These are phyloP conservation scores for Sarcophaga subvicina DNA, from an alignment of 2,888 invertebrate genomes.

Conservation along the genomic window DNA sequence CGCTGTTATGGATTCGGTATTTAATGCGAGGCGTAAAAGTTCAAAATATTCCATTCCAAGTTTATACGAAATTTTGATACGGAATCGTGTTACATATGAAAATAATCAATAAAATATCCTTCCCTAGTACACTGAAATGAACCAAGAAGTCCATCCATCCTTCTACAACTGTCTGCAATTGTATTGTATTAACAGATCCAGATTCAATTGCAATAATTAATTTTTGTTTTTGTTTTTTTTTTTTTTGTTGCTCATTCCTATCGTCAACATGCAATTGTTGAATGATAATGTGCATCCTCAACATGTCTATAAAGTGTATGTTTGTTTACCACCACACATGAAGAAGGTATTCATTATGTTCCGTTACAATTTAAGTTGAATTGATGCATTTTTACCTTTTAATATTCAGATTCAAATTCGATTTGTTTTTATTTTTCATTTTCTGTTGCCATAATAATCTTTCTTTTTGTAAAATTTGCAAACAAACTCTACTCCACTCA, in stretches of 20 bases:
- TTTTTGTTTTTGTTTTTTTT: too few relatives aligned
- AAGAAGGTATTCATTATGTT: neutral
- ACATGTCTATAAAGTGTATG: neutral
- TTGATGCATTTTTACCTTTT: slow-evolving; percentile 16
- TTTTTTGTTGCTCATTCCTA: neutral
- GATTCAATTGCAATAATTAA: too few relatives aligned
- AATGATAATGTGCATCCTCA: neutral
- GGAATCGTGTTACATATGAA: too few relatives aligned
- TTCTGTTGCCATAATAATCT: neutral
- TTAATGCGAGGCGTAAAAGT: too few relatives aligned
- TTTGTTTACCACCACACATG: neutral
- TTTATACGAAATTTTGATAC: too few relatives aligned
- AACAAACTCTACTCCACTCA: neutral
- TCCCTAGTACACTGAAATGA: too few relatives aligned
- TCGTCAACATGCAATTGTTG: neutral
- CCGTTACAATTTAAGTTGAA: neutral
- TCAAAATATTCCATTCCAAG: too few relatives aligned
- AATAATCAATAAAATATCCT: too few relatives aligned
- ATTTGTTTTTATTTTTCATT: neutral
- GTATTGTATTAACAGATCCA: too few relatives aligned
- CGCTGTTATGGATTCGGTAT: too few relatives aligned
- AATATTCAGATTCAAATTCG: neutral
- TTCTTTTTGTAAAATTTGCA: neutral
- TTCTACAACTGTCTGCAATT: too few relatives aligned
- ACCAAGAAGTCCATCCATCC: too few relatives aligned